Base-by-base conservation (phyloP, 2,113 vertebrate genomes). In the Chlorodrepanis virens region DNA sequence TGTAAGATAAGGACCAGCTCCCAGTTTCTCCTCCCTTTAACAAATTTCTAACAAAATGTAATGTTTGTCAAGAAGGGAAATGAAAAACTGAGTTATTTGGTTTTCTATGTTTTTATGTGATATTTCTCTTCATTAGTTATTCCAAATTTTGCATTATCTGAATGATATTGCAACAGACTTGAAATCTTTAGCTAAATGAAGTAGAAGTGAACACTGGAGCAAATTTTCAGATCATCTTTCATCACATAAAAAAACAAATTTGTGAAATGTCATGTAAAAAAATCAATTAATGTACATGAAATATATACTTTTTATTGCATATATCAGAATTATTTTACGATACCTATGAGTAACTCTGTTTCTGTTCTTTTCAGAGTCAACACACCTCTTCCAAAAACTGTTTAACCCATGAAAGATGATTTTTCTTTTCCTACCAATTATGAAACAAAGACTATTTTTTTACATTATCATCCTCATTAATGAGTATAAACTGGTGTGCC, bases 81-180 rank as follows among this genome's bases (percentile, higher is more conserved):
- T 17, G 5, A 1, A 60, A 79, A 87, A 50, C 5, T 0, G 0
- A 71, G 14, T 4, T 28, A 6, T 54, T 87, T 37, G 17, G 35
- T 6, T 7, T 44, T 64, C 3, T 69, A 39, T 40, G 3, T 23
- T 56, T 37, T 14, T n/a, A 27, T 49, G 6, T 39, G 63, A 54
- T 59, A 52, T 3, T 68, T 81, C 11, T 83, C 7, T 24, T 80
- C 15, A 40, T 12, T 23, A 77, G 1, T 29, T 82, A 50, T 42
- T 65, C 31, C 20, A 42, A 3, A 59, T 54, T 74, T 78, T 12
- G 29, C 1, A 17, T 63, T 68, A 31, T 37, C 14, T 47, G 16
- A 31, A 15, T 33, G 19, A 33, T 35, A 60, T 1, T 54, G 25
- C 20, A 29, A 18, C 11, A 70, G 14, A 75, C 11, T 31, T 52